These are phyloP conservation scores for Proisotoma minuta DNA, from an alignment of 2,888 invertebrate genomes.

Conservation along the genomic window DNA sequence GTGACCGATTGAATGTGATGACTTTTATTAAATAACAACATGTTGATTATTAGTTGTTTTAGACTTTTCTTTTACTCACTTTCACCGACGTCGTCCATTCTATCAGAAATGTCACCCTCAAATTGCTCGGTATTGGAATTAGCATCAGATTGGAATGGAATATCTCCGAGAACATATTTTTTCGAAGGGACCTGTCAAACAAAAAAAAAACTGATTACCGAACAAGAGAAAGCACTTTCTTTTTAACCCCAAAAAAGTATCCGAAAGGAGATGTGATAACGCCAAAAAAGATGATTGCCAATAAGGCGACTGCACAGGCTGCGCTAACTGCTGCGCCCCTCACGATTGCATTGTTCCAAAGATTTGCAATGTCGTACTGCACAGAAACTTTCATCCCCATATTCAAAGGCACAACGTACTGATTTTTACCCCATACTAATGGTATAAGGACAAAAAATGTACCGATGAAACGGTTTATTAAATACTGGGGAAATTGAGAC, in stretches of 20 bases:
- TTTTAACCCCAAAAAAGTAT: conserved; percentile 46
- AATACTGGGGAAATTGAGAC: too few species aligned
- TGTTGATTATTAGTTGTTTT: too few species aligned
- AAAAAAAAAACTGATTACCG: too few species aligned
- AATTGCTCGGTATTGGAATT: too few species aligned
- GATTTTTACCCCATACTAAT: conserved; percentile 19
- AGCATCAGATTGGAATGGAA: not conserved
- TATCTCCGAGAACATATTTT: conserved; percentile 43
- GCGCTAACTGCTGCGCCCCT: conserved; percentile 20
- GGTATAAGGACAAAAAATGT: too few species aligned
- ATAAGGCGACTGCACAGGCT: conserved; percentile 28
- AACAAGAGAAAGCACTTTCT: too few species aligned
- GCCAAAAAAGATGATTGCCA: conserved; percentile 39
- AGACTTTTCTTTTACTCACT: not conserved
- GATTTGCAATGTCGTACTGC: conserved; percentile 43
- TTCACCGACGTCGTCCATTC: not conserved
- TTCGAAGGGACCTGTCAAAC: too few species aligned
- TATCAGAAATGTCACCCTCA: too few species aligned
- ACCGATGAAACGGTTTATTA: too few species aligned
- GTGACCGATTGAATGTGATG: too few species aligned
- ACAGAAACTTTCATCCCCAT: conserved; percentile 41
- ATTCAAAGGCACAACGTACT: conserved; percentile 41
- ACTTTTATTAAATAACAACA: too few species aligned
- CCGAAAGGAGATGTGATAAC: conserved; percentile 46
- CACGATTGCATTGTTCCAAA: conserved; percentile 37